Evolutionary conservation across 2,888 invertebrate genomes (phyloP).

Genomic region (Noctuana brunneofusca): DNA sequence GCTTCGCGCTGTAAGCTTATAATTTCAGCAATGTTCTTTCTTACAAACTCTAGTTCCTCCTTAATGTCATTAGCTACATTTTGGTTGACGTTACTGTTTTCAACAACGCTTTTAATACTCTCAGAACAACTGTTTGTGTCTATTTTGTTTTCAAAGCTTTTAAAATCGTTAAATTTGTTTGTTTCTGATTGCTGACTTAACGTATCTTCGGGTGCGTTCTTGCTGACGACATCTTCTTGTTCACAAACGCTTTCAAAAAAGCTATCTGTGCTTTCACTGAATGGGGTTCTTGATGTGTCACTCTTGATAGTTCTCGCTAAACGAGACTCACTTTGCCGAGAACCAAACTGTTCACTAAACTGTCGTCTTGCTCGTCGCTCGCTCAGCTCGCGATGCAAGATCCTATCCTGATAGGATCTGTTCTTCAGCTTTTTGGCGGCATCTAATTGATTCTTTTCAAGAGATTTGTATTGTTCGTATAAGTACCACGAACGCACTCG

Average conservation of each 20-base stretch:
- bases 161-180: slow-evolving; percentile 47
- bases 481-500: slow-evolving; percentile 74
- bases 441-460: slow-evolving; percentile 66
- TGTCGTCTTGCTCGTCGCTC: slow-evolving; percentile 63
- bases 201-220: slow-evolving; percentile 43
- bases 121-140: slow-evolving; percentile 46
- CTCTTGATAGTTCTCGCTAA: slow-evolving; percentile 44
- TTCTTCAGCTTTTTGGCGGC: slow-evolving; percentile 62
- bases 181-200: slow-evolving; percentile 46
- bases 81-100: slow-evolving; percentile 45
- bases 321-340: slow-evolving; percentile 51
- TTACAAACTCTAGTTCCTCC: slow-evolving; percentile 46
- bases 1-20: slow-evolving; percentile 57
- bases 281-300: slow-evolving; percentile 43
- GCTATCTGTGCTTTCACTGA: slow-evolving; percentile 55
- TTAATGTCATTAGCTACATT: slow-evolving; percentile 49
- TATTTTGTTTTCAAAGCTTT: slow-evolving; percentile 46
- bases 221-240: slow-evolving; percentile 49
- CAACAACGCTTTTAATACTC: slow-evolving; percentile 49
- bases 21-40: slow-evolving; percentile 53
- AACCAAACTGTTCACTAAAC: slow-evolving; percentile 54
- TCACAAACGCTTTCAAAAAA: slow-evolving; percentile 63
- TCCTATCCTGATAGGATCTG: slow-evolving; percentile 60
- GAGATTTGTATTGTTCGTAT: slow-evolving; percentile 72
- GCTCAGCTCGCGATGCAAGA: slow-evolving; percentile 61